These are phyloP conservation scores for Elmis aenea DNA, from an alignment of 2,888 invertebrate species.

Conservation along the genomic window DNA sequence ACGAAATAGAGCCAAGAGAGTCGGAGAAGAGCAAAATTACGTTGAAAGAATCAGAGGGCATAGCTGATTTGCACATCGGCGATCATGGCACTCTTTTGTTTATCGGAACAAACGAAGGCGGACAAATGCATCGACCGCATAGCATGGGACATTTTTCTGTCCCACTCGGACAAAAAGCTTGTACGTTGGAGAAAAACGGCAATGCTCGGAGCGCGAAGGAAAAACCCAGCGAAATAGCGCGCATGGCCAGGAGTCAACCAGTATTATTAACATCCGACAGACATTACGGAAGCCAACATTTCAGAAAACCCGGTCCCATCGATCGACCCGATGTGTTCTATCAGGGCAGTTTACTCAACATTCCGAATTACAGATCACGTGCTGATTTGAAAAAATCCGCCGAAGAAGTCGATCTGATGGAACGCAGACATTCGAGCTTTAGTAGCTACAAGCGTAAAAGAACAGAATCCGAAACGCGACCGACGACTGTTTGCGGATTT, in stretches of 20 bases:
- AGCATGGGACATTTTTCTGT: slow-evolving; percentile 53
- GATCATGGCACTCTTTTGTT: slow-evolving; percentile 29
- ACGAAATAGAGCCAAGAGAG: slow-evolving; percentile 19
- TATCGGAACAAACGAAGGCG: slow-evolving; percentile 24
- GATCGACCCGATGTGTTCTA: slow-evolving; percentile 85
- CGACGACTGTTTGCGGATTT: slow-evolving; percentile 45
- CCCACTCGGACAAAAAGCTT: slow-evolving; percentile 23
- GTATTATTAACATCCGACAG: slow-evolving; percentile 48
- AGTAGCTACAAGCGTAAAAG: slow-evolving; percentile 18
- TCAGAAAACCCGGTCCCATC: slow-evolving; percentile 59
- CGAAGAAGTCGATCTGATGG: slow-evolving; percentile 31
- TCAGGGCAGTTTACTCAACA: slow-evolving; percentile 64
- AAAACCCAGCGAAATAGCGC: slow-evolving; percentile 40
- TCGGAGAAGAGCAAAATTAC: slow-evolving; percentile 19
- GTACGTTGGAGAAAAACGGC: slow-evolving; percentile 26
- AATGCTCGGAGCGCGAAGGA: slow-evolving; percentile 25
- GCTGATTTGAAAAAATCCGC: slow-evolving; percentile 29
- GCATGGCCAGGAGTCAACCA: slow-evolving; percentile 69
- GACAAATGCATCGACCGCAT: slow-evolving; percentile 52
- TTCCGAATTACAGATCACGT: slow-evolving; percentile 40
- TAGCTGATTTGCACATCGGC: slow-evolving; percentile 39
- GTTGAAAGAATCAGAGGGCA: slow-evolving; percentile 37
- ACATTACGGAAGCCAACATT: slow-evolving; percentile 51
- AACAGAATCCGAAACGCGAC: slow-evolving; percentile 16
- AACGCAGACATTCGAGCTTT: slow-evolving; percentile 27